Base-by-base conservation (phyloP, 2,888 invertebrate genomes). In the Thecophora atra region DNA sequence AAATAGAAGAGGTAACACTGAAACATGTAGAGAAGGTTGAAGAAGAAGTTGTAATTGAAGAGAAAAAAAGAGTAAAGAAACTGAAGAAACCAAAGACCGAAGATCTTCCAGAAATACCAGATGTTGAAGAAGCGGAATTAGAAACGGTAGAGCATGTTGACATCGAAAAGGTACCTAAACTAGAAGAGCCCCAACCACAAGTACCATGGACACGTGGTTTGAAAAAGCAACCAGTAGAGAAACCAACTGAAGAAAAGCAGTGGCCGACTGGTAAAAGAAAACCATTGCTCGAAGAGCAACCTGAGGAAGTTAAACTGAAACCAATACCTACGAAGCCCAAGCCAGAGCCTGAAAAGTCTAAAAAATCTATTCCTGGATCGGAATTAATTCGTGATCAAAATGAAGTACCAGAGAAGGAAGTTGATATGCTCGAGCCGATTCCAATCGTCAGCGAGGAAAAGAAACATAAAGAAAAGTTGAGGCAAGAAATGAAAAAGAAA, bases 281-380 rank as follows among this genome's bases (percentile, higher is more conserved):
- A 62, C 87, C 87, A 3, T 84, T 88, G 74, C 86, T 87, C 56
- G 87, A 86, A 76, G 87, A 88, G 74, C 81, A 84, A 62, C 87
- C 87, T 17, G 87, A 87, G 71, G 86, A 88, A 37, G 84, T 86
- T 0, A 76, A 79, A 15, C 78, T 86, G 0, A 87, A 86, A 70
- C 87, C 86, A 11, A 85, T 87, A 76, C 86, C 86, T 56, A 74
- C 75, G 3, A 83, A 82, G 19, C 81, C 83, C 17, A 79, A 79
- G 17, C 82, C 84, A 65, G 77, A 84, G 2, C 81, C 81, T n/a
- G 52, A 76, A 19, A 77, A 78, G 30, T 79, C 82, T 15, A 80
- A 84, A 65, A 85, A 85, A 75, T 71, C 76, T 6, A 74, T 85
- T 19, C 73, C 79, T 2, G 79, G 80, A 19, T 85, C 85, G 6